Percentiles rank a stretch among this genome's conserved stretches.
These are phyloP conservation scores for Misgurnus anguillicaudatus DNA, from an alignment of 2,113 vertebrate species.

Conservation along the genomic window DNA sequence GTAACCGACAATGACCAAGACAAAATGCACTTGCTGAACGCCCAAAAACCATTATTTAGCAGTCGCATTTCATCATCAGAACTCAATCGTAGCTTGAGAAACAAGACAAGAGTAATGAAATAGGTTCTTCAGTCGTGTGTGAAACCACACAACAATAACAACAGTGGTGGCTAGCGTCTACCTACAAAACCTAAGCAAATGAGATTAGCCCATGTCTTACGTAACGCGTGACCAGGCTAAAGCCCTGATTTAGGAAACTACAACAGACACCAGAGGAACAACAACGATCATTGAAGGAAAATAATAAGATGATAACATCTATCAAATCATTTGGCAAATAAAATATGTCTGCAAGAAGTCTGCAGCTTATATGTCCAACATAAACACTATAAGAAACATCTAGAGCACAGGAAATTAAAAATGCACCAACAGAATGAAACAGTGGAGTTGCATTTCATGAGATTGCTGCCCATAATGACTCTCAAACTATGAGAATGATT, in stretches of 20 bases:
- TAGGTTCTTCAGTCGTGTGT: slow-evolving; percentile 3
- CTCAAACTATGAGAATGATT: slow-evolving; percentile 20
- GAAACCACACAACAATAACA: slow-evolving; percentile 46
- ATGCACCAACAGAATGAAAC: background rate
- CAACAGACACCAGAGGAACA: background rate
- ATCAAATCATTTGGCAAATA: background rate
- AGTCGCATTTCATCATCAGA: background rate
- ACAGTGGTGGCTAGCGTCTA: slow-evolving; percentile 31
- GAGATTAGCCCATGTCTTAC: slow-evolving; percentile 54
- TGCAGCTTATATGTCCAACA: background rate
- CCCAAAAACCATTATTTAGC: too few species aligned
- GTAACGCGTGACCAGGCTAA: slow-evolving; percentile 39
- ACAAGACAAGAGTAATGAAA: background rate
- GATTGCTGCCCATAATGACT: slow-evolving; percentile 25
- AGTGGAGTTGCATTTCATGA: background rate
- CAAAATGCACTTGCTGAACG: too few species aligned
- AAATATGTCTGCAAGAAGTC: background rate
- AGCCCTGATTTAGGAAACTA: slow-evolving; percentile 17
- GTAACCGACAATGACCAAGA: background rate
- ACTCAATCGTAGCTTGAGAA: background rate
- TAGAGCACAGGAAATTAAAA: slow-evolving; percentile 51
- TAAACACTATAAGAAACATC: slow-evolving; percentile 19
- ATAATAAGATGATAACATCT: background rate
- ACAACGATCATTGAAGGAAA: background rate
- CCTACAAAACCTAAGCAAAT: slow-evolving; percentile 11